phyloP scores from a whole-genome alignment of 2,797 vertebrate genomes.

The Saxicola maurus region DNA sequence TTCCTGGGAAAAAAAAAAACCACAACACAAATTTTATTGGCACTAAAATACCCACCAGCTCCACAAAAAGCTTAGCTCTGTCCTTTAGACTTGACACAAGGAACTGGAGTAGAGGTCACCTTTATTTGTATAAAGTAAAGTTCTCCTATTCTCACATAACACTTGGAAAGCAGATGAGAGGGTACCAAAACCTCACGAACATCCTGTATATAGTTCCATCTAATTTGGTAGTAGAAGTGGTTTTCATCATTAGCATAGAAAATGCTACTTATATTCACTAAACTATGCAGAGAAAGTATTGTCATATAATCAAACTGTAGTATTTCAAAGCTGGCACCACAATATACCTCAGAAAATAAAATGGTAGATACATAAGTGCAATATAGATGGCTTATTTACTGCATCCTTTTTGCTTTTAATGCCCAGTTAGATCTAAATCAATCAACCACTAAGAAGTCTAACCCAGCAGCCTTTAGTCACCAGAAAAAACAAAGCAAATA shows the following conservation, averaged over 20 bases:
- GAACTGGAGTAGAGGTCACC: background rate
- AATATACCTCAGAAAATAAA: background rate
- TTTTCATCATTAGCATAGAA: background rate
- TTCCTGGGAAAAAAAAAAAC: rapidly evolving
- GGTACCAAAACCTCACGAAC: background rate
- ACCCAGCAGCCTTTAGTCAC: background rate
- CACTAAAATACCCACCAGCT: background rate
- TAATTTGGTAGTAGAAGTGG: background rate
- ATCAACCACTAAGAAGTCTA: background rate
- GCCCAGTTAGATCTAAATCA: background rate
- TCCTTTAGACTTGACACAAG: background rate
- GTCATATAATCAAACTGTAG: background rate
- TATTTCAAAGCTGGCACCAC: background rate
- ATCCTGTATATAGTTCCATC: background rate
- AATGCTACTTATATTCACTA: background rate
- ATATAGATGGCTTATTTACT: background rate
- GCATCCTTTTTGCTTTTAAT: background rate
- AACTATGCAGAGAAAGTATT: background rate
- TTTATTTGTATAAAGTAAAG: background rate
- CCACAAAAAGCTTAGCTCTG: background rate
- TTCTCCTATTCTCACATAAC: background rate
- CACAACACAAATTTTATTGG: rapidly evolving
- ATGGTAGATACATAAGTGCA: background rate
- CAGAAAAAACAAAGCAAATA: background rate
- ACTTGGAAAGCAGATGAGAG: background rate